Evolutionary conservation across 2,113 vertebrate genomes (phyloP).

Genomic region (Lagenorhynchus albirostris): DNA sequence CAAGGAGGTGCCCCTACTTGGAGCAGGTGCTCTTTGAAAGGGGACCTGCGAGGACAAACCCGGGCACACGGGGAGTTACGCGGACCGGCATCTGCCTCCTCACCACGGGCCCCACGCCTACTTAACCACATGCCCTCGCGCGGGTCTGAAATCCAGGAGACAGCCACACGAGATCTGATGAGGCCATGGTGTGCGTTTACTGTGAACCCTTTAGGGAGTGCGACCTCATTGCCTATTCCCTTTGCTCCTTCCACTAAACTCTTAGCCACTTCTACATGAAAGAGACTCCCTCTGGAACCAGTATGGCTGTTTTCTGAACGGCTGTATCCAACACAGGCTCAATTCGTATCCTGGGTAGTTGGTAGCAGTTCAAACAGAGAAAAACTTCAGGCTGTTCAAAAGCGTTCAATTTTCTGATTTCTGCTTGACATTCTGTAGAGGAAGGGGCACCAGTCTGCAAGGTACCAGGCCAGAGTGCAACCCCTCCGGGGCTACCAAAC

Average conservation of each 20-base stretch:
- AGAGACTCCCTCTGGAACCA: not conserved
- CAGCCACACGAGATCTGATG: accelerated
- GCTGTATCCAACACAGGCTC: not conserved
- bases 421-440: not conserved
- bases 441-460: not conserved
- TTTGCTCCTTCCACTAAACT: not conserved
- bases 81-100: not conserved
- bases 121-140: accelerated
- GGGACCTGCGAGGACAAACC: not conserved
- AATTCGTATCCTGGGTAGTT: not conserved
- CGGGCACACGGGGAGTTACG: not conserved
- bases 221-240: not conserved
- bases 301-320: not conserved
- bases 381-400: not conserved
- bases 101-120: not conserved
- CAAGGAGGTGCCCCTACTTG: accelerated
- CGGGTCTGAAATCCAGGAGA: not conserved
- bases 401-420: not conserved
- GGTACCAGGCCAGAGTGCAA: not conserved
- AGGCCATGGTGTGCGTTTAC: not conserved
- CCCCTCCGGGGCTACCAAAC: not conserved
- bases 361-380: not conserved
- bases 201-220: not conserved
- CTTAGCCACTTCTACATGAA: not conserved
- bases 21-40: not conserved